A percentile compares a stretch with the other conserved stretches of the same genome.
These are phyloP conservation scores for Silurus glanis DNA, from an alignment of 2,113 vertebrate species.

Conservation along the genomic window DNA sequence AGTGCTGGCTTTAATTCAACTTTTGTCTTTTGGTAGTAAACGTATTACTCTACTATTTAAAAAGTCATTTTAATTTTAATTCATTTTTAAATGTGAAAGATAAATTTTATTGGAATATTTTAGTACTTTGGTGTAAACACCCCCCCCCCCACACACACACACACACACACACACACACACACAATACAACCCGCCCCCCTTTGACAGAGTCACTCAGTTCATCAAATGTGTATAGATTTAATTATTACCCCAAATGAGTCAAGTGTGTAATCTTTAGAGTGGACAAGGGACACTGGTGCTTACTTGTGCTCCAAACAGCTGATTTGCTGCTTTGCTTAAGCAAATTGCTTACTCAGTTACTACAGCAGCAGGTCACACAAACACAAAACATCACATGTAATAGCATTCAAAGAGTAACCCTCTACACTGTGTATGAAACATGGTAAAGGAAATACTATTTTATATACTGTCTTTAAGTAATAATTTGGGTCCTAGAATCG, in stretches of 20 bases:
- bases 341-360: neutral
- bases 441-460: neutral
- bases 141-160: too few species aligned
- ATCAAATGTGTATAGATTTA: neutral
- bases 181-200: neutral
- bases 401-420: neutral
- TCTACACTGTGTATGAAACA: neutral
- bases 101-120: neutral
- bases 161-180: too few species aligned
- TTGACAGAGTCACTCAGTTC: neutral
- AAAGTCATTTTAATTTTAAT: neutral
- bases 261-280: neutral
- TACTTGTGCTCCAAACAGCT: constrained; percentile 40
- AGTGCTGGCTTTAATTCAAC: neutral
- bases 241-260: neutral
- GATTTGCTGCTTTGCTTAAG: neutral
- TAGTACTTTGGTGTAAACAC: neutral
- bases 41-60: neutral
- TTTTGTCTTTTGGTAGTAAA: neutral
- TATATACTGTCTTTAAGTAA: neutral
- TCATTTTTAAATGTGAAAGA: neutral
- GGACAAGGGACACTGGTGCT: constrained; percentile 34
- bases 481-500: neutral
- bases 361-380: neutral
- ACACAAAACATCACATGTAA: neutral